These are phyloP conservation scores for Myiagra hebetior DNA, from an alignment of 2,113 vertebrate species.

Conservation along the genomic window DNA sequence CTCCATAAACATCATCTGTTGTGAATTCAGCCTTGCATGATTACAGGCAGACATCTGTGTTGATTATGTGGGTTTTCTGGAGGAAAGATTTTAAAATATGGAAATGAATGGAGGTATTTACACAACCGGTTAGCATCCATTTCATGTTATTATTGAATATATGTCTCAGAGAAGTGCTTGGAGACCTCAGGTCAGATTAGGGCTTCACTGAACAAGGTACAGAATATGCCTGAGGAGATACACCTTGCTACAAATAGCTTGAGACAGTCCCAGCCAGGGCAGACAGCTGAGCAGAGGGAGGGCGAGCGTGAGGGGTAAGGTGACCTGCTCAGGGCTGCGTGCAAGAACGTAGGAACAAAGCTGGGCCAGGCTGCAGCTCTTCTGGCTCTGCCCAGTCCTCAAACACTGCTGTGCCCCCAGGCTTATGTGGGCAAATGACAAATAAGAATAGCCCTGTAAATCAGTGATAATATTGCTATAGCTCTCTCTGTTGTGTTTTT, in stretches of 20 bases:
- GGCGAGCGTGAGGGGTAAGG: background rate
- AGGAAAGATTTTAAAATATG: background rate
- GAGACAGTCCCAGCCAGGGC: background rate
- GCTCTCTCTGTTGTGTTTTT: background rate
- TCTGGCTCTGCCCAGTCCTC: background rate
- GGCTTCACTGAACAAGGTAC: background rate
- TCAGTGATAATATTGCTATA: background rate
- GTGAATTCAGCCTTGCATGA: constrained; percentile 11
- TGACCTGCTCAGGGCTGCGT: background rate
- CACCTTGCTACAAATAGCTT: background rate
- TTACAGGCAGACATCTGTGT: background rate
- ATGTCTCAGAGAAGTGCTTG: background rate
- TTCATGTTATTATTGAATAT: background rate
- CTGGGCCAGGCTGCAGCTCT: background rate
- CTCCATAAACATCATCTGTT: constrained; percentile 27
- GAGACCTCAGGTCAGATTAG: background rate
- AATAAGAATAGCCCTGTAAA: background rate
- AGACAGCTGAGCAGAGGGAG: background rate
- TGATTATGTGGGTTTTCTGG: constrained; percentile 16
- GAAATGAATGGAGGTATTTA: constrained; percentile 5
- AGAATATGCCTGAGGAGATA: background rate
- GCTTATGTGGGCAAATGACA: background rate
- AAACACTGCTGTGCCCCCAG: background rate
- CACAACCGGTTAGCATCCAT: background rate
- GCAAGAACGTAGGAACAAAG: background rate